Percentiles rank a stretch among this genome's conserved stretches.
Evolutionary conservation across 2,113 vertebrate genomes (phyloP).

Genomic region (Coptodon bakossiorum): DNA sequence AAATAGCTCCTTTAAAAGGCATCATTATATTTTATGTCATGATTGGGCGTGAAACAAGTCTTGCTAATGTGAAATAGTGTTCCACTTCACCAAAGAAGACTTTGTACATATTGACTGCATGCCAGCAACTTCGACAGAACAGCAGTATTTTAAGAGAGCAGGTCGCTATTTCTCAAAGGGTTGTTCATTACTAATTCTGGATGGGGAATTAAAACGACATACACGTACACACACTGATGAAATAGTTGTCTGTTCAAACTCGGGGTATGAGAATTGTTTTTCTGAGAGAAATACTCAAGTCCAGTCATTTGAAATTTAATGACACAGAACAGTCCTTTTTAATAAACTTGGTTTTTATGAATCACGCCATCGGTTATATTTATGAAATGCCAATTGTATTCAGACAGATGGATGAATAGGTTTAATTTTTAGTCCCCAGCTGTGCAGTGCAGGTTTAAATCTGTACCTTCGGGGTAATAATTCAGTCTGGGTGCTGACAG

Average conservation of each 20-base stretch:
- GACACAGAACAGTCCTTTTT: background rate
- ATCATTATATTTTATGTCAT: background rate
- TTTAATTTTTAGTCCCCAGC: slow-evolving; percentile 14
- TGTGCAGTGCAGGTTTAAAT: background rate
- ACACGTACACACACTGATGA: background rate
- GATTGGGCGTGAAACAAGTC: background rate
- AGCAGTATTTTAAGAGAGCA: background rate
- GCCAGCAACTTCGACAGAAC: background rate
- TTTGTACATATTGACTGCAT: background rate
- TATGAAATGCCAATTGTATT: slow-evolving; percentile 43
- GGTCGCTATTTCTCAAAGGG: background rate
- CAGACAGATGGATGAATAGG: slow-evolving; percentile 35
- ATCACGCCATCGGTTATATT: slow-evolving; percentile 16
- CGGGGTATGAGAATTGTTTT: background rate
- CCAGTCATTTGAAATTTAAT: slow-evolving; percentile 3
- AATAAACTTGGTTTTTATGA: slow-evolving; percentile 30
- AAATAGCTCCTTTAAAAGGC: background rate
- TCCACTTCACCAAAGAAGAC: background rate
- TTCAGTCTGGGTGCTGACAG: slow-evolving; percentile 42
- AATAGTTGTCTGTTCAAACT: background rate
- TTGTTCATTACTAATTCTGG: background rate
- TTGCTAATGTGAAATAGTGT: background rate
- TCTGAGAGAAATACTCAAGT: background rate
- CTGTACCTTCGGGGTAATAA: slow-evolving; percentile 5
- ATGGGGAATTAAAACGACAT: background rate